Evolutionary conservation across 2,888 invertebrate genomes (phyloP).

Genomic region (Brachypterus glaber): DNA sequence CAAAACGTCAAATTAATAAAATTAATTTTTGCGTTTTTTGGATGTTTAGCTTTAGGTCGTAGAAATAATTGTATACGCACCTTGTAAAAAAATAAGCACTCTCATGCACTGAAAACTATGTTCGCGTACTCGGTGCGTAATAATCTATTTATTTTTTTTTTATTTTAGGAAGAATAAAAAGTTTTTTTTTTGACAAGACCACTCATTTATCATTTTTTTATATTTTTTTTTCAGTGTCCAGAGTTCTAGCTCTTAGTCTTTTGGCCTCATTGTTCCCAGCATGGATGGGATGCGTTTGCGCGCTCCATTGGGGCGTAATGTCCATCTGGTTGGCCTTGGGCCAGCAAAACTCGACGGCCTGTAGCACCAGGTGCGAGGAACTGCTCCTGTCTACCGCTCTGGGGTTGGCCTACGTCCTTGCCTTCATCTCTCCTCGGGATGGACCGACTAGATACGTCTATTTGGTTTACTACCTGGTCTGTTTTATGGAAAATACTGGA

Average conservation of each 20-base stretch:
- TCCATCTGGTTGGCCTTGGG: slow-evolving; percentile 45
- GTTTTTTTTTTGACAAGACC: no score
- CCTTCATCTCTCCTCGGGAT: slow-evolving; percentile 51
- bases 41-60: no score
- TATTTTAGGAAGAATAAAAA: no score
- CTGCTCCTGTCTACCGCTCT: slow-evolving; percentile 44
- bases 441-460: slow-evolving; percentile 49
- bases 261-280: slow-evolving; percentile 46
- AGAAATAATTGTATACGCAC: no score
- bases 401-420: slow-evolving; percentile 50
- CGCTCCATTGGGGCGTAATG: slow-evolving; percentile 49
- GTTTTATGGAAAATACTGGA: slow-evolving; percentile 43
- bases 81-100: no score
- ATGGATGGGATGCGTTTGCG: slow-evolving; percentile 43
- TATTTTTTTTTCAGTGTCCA: slow-evolving; percentile 40
- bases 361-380: slow-evolving; percentile 40
- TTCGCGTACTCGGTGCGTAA: no score
- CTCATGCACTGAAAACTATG: no score
- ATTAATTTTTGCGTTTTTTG: no score
- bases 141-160: no score
- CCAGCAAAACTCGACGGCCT: slow-evolving; percentile 41
- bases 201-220: no score
- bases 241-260: slow-evolving; percentile 48
- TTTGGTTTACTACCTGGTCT: slow-evolving; percentile 41
- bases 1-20: no score